Percentiles rank a stretch among this genome's conserved stretches.
phyloP scores from a whole-genome alignment of 1,140 invertebrate species.

The Goniozus legneri region DNA sequence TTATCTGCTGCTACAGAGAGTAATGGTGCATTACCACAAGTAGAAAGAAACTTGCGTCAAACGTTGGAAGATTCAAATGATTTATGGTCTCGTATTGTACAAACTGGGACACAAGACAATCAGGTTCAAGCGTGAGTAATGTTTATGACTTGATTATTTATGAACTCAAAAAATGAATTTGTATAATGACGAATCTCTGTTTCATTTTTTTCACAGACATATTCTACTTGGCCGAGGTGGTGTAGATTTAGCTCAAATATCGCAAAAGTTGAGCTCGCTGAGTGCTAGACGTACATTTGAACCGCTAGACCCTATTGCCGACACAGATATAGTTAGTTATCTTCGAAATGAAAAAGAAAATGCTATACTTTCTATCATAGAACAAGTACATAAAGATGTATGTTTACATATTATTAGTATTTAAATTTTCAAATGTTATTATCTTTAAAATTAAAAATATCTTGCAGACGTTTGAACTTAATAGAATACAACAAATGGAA shows the following conservation, averaged over 20 bases:
- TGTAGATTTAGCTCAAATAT: constrained; percentile 87
- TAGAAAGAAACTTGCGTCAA: constrained; percentile 86
- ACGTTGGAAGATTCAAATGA: constrained; percentile 89
- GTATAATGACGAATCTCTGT: too few relatives aligned
- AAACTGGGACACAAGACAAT: constrained; percentile 80
- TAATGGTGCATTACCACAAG: constrained; percentile 75
- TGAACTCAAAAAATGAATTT: too few relatives aligned
- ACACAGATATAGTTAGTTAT: constrained; percentile 86
- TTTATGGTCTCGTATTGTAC: constrained; percentile 79
- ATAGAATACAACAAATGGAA: constrained; percentile 68
- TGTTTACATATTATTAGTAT: constrained; percentile 36
- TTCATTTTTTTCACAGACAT: constrained; percentile 65
- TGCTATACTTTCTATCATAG: constrained; percentile 86
- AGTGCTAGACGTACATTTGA: constrained; percentile 83
- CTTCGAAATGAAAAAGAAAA: constrained; percentile 92
- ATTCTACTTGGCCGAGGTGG: constrained; percentile 90
- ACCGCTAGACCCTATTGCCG: constrained; percentile 82
- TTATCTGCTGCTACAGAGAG: constrained; percentile 85
- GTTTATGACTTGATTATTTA: too few relatives aligned
- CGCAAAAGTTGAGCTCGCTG: constrained; percentile 84
- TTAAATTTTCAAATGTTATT: background rate
- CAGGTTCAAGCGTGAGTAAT: constrained; percentile 76
- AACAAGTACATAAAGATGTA: constrained; percentile 81
- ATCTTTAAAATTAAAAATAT: constrained; percentile 12
- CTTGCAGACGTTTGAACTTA: constrained; percentile 62